Evolutionary conservation across 1,140 invertebrate species (phyloP), one percentile per base, ranked within the genome.

Genomic region (Drosophila varians): DNA sequence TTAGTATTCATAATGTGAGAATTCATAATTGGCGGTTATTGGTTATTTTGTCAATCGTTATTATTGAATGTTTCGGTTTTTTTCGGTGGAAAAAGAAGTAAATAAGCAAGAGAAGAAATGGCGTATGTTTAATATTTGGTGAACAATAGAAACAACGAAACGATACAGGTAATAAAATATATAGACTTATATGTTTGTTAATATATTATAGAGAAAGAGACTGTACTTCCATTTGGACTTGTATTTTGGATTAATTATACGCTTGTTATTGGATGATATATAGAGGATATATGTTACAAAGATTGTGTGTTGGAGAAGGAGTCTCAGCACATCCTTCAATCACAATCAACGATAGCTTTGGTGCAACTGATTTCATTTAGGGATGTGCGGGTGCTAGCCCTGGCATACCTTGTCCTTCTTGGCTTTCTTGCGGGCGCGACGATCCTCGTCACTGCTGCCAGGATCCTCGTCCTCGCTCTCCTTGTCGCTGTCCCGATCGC

Each of bases 331-430:
- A 14, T 16, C 21, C 23, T 18, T 16, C 48, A 21, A 16, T 12
- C 57, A 18, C 45, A 49, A 47, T 69, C 31, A 52, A 34, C 53
- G 14, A 26, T 58, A 46, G 40, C 40, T 31, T 46, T 14, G 11
- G 19, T 36, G 19, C 48, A 42, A 31, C 16, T 3, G 36, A n/a
- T 4, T 1, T 26, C 1, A 5, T 9, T 14, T 31, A 31, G 11
- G 28, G 28, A 0, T 31, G 2, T 31, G 7, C n/a, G 36, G 36
- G 36, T 38, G 5, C 12, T 38, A 38, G 36, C 42, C 43, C 48
- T 57, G 48, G 75, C 73, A 74, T 93, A 93, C 93, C 93, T 94
- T 93, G 54, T 92, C 92, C 88, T 93, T 93, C 72, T 93, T 93
- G 47, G 91, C 91, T 60, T 91, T 92, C 56, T 92, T 92, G 48